These are phyloP conservation scores for Pediacus dermestoides DNA, from an alignment of 2,888 invertebrate genomes.

Conservation along the genomic window DNA sequence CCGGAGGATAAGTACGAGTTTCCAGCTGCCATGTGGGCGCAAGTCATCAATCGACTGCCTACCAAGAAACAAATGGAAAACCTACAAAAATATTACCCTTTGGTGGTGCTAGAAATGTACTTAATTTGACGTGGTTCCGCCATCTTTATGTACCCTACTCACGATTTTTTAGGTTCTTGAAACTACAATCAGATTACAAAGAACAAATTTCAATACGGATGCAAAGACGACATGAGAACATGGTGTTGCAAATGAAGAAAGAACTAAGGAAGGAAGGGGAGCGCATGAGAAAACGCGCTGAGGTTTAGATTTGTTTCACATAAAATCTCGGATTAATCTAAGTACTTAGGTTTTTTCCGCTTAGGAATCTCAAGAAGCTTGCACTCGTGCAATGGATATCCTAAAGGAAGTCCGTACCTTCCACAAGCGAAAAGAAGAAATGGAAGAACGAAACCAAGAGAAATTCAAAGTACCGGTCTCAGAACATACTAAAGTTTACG, in stretches of 20 bases:
- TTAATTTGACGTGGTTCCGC: slow-evolving; percentile 6
- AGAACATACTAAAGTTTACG: slow-evolving; percentile 42
- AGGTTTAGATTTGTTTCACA: slow-evolving; percentile 27
- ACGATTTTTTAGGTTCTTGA: slow-evolving; percentile 37
- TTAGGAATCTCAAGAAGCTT: slow-evolving; percentile 35
- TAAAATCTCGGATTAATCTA: not conserved
- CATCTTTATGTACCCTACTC: not conserved
- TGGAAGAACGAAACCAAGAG: slow-evolving; percentile 32
- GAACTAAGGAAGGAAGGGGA: slow-evolving; percentile 44
- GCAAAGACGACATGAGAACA: slow-evolving; percentile 45
- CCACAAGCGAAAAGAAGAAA: slow-evolving; percentile 33
- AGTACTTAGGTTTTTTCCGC: slow-evolving; percentile 8
- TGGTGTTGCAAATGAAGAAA: slow-evolving; percentile 46
- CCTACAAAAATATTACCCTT: slow-evolving; percentile 40
- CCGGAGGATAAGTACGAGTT: slow-evolving; percentile 41
- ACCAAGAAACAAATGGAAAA: slow-evolving; percentile 37
- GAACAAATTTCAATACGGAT: slow-evolving; percentile 45
- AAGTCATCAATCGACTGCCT: slow-evolving; percentile 45
- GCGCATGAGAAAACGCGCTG: slow-evolving; percentile 36
- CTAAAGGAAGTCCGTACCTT: slow-evolving; percentile 36
- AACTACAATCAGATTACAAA: slow-evolving; percentile 41
- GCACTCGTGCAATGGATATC: slow-evolving; percentile 32
- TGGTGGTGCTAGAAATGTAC: slow-evolving; percentile 41
- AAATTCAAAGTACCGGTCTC: slow-evolving; percentile 24
- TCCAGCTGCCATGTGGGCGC: slow-evolving; percentile 47